Percentiles rank a stretch among this genome's conserved stretches.
Evolutionary conservation across 2,888 invertebrate species (phyloP).

Genomic region (Melieria omissa): DNA sequence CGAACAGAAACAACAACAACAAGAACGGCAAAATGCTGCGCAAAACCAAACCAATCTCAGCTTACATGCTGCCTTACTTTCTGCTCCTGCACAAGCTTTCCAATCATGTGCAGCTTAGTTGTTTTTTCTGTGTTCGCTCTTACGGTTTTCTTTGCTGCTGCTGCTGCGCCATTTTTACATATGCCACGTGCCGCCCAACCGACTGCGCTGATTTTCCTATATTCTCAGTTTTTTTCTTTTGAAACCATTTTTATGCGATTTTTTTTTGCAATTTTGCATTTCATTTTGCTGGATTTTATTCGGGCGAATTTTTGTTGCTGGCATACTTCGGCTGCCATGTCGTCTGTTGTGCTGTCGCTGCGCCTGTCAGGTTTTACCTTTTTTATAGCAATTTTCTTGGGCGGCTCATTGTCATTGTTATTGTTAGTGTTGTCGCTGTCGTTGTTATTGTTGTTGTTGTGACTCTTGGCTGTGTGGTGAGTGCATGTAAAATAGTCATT

Average conservation of each 20-base stretch:
- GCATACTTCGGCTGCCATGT: too few relatives aligned
- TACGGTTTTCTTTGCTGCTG: neutral
- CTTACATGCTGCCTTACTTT: neutral
- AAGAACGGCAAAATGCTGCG: neutral
- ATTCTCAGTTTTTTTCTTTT: neutral
- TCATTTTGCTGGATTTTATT: neutral
- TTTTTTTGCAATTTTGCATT: constrained; percentile 5
- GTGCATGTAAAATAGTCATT: constrained; percentile 13
- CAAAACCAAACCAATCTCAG: neutral
- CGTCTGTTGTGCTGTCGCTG: too few relatives aligned
- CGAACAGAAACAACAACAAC: neutral
- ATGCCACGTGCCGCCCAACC: neutral
- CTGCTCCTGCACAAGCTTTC: neutral
- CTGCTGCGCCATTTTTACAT: neutral
- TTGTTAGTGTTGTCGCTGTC: neutral
- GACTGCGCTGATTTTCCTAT: neutral
- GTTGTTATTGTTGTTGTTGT: constrained; percentile 11
- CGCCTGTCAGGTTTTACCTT: too few relatives aligned
- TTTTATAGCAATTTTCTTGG: too few relatives aligned
- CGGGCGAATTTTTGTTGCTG: too few relatives aligned
- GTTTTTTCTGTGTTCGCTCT: neutral
- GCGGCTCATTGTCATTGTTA: neutral
- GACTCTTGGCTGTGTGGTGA: neutral
- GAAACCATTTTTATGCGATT: neutral
- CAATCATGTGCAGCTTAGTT: neutral